Conservation (phyloP, 1,140 invertebrate species). For the Bombus turneri region DNA sequence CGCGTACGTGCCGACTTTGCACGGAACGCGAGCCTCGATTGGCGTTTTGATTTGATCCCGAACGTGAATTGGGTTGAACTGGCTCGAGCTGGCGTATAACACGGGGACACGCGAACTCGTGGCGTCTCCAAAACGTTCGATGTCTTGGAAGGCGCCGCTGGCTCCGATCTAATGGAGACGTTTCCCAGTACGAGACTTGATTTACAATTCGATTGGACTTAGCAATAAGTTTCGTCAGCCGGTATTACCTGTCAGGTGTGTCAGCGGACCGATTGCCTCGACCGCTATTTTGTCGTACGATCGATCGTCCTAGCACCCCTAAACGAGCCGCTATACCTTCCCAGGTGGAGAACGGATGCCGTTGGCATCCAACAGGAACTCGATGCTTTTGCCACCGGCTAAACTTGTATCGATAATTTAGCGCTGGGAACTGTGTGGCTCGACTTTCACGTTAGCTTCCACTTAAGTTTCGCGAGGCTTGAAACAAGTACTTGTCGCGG, state of each 20-base stretch:
- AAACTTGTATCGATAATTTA: constrained; percentile 71
- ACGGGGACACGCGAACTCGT: neutral
- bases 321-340: neutral
- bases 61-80: constrained; percentile 33
- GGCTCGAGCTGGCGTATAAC: neutral
- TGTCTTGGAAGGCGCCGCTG: constrained; percentile 8
- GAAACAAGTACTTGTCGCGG: neutral
- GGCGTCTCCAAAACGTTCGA: neutral
- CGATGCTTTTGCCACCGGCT: constrained; percentile 44
- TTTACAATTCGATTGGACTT: constrained; percentile 68
- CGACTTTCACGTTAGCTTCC: constrained; percentile 46
- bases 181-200: constrained; percentile 60
- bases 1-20: constrained; percentile 32
- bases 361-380: constrained; percentile 45
- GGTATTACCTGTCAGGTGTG: constrained; percentile 69
- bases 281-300: constrained; percentile 58
- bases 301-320: constrained; percentile 53
- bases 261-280: constrained; percentile 61
- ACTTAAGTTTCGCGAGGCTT: constrained; percentile 40
- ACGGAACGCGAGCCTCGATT: constrained; percentile 16
- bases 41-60: constrained; percentile 48
- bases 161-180: constrained; percentile 61
- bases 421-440: constrained; percentile 27
- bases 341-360: neutral
- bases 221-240: constrained; percentile 64